Conservation (phyloP, 92 coral and sea anemone genomes). For the Galaxea fascicularis region DNA sequence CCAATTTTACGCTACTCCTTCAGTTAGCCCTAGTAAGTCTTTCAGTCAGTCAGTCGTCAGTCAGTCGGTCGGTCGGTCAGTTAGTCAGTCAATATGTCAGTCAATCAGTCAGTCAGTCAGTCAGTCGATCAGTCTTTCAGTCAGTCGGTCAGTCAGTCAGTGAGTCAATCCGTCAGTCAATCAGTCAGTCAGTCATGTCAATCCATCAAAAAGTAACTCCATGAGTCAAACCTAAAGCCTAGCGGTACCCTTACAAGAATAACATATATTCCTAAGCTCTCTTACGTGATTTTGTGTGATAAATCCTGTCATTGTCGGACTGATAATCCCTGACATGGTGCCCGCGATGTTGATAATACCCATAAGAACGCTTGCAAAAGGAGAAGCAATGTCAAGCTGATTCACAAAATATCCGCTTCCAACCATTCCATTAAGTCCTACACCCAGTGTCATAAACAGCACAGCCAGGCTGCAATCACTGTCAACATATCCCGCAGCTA, state of each 20-base stretch:
- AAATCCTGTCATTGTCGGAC: slow-evolving; percentile 57
- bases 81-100: too few species aligned
- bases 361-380: slow-evolving; percentile 51
- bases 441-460: slow-evolving; percentile 24
- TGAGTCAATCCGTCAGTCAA: background rate
- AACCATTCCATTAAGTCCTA: slow-evolving; percentile 53
- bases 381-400: slow-evolving; percentile 59
- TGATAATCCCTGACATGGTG: slow-evolving; percentile 54
- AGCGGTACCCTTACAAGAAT: background rate
- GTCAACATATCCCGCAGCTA: slow-evolving; percentile 35
- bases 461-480: slow-evolving; percentile 15
- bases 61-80: too few species aligned
- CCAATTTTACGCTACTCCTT: too few species aligned
- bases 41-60: too few species aligned
- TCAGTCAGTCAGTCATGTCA: too few species aligned
- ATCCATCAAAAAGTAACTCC: too few species aligned
- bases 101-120: too few species aligned
- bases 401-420: slow-evolving; percentile 50
- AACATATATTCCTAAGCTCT: background rate
- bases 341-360: slow-evolving; percentile 48
- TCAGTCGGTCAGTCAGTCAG: background rate
- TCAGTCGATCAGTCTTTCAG: too few species aligned
- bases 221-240: too few species aligned
- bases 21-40: too few species aligned
- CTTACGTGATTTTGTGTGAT: slow-evolving; percentile 56